Evolutionary conservation across 2,888 invertebrate species (phyloP).

Genomic region (Amblyteles armatorius): DNA sequence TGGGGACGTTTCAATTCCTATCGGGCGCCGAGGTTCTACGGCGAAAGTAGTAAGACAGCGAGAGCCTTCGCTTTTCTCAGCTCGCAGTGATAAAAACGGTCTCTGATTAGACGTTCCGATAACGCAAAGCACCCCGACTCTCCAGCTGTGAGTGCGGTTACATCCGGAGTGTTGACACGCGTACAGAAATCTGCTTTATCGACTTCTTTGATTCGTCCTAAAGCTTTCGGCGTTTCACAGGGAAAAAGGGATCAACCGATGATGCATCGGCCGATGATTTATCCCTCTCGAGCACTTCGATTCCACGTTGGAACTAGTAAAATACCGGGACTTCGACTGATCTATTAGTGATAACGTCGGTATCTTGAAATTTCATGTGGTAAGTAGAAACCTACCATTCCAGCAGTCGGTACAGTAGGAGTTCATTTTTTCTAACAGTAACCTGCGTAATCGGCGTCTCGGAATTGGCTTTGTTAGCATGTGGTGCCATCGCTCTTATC

Average conservation of each 20-base stretch:
- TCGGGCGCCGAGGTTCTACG: slow-evolving; percentile 4
- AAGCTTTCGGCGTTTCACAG: no score
- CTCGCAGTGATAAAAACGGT: slow-evolving; percentile 14
- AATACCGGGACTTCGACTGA: not conserved
- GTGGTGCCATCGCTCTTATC: not conserved
- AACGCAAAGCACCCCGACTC: not conserved
- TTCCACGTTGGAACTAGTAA: not conserved
- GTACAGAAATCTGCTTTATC: slow-evolving; percentile 4
- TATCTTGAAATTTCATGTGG: not conserved
- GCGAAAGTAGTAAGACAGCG: not conserved
- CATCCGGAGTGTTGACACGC: not conserved
- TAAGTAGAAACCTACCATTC: not conserved
- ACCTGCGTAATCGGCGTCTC: slow-evolving; percentile 14
- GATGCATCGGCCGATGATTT: not conserved
- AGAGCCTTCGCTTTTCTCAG: not conserved
- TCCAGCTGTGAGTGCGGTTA: not conserved
- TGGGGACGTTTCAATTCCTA: not conserved
- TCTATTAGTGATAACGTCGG: not conserved
- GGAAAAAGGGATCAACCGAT: no score
- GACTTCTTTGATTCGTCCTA: not conserved
- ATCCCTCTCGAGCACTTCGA: not conserved
- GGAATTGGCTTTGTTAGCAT: not conserved
- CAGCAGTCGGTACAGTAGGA: not conserved
- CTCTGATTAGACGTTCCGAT: not conserved
- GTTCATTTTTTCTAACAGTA: not conserved